A percentile compares a stretch with the other conserved stretches of the same genome.
Conservation (phyloP, 1,140 invertebrate species). For the Monochamus saltuarius region DNA sequence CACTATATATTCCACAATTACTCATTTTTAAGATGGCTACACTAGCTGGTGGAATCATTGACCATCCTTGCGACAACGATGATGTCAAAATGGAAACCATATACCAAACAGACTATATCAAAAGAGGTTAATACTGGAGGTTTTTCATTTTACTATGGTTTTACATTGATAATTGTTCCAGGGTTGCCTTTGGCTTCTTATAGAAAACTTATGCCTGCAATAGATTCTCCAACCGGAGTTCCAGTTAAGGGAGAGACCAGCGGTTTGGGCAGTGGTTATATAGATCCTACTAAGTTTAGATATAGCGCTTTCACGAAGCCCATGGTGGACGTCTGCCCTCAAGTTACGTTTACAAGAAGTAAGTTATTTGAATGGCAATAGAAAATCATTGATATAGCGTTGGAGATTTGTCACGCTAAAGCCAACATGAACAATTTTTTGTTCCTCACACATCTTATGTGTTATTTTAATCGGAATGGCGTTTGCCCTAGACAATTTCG, state of each 20-base stretch:
- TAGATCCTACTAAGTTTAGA: slow-evolving; percentile 54
- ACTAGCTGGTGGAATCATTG: slow-evolving; percentile 58
- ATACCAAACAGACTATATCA: slow-evolving; percentile 61
- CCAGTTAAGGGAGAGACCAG: slow-evolving; percentile 48
- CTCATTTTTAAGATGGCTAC: slow-evolving; percentile 55
- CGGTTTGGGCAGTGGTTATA: slow-evolving; percentile 50
- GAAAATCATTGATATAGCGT: too few relatives aligned
- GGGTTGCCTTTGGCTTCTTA: slow-evolving; percentile 49
- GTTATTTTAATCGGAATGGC: too few relatives aligned
- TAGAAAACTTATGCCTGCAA: slow-evolving; percentile 50
- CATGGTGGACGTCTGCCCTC: slow-evolving; percentile 49
- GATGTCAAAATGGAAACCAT: slow-evolving; percentile 61
- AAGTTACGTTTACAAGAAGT: slow-evolving; percentile 49
- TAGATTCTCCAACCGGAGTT: slow-evolving; percentile 51
- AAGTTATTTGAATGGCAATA: slow-evolving; percentile 8
- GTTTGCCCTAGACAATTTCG: too few relatives aligned
- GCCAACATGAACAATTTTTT: too few relatives aligned
- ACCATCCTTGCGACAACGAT: slow-evolving; percentile 58
- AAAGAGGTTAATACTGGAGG: slow-evolving; percentile 50
- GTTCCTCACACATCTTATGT: too few relatives aligned
- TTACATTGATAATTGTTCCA: slow-evolving; percentile 25
- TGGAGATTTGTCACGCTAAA: too few relatives aligned
- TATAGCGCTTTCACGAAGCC: slow-evolving; percentile 49
- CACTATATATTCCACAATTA: too few relatives aligned
- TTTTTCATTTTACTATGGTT: not conserved